phyloP scores from a whole-genome alignment of 2,797 vertebrate species.

The Petrocephalus sullivani region DNA sequence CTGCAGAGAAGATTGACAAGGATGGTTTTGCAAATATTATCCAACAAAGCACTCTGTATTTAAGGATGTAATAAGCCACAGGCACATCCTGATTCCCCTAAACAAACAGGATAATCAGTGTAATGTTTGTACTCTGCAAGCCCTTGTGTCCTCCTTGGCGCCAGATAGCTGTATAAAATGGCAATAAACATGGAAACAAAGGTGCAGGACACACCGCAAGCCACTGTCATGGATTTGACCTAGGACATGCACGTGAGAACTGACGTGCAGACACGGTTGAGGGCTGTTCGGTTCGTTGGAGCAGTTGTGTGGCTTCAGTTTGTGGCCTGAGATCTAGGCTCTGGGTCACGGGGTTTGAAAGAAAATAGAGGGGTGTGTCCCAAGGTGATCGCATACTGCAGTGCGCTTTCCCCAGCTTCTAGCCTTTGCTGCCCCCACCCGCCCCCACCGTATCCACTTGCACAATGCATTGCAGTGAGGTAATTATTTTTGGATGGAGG shows the following conservation, averaged over 20 bases:
- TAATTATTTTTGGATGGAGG: not conserved
- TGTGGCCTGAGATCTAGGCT: not conserved
- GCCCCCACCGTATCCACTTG: not conserved
- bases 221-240: not conserved
- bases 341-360: not conserved
- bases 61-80: not conserved
- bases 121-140: not conserved
- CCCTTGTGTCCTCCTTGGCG: not conserved
- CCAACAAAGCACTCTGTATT: not conserved
- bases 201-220: not conserved
- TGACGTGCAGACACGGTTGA: not conserved
- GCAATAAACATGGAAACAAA: not conserved
- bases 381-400: not conserved
- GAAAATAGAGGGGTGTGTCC: not conserved
- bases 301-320: not conserved
- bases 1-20: not conserved
- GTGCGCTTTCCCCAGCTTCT: not conserved
- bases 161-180: not conserved
- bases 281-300: not conserved
- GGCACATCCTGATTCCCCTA: slow-evolving; percentile 6
- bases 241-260: not conserved
- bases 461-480: not conserved
- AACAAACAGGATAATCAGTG: slow-evolving; percentile 4
- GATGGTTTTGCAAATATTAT: not conserved
- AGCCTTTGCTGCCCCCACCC: not conserved